phyloP scores from a whole-genome alignment of 2,797 vertebrate genomes.

The Borostomias antarcticus region DNA sequence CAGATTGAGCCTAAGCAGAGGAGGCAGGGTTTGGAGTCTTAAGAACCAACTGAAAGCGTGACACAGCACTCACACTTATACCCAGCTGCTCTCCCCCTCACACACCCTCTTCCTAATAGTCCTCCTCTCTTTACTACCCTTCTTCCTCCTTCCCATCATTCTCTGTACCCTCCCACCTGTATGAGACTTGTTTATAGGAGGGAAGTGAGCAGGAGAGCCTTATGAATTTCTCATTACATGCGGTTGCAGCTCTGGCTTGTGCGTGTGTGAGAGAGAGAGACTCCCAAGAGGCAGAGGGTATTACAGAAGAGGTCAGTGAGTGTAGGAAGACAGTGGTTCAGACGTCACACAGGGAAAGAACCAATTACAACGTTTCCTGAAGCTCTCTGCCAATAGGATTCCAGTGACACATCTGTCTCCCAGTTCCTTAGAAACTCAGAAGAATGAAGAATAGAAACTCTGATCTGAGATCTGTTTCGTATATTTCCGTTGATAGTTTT shows the following conservation, averaged over 20 bases:
- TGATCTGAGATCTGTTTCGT: background rate
- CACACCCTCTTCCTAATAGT: background rate
- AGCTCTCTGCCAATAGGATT: slow-evolving; percentile 12
- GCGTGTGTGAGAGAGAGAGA: background rate
- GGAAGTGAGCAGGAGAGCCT: background rate
- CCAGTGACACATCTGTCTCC: slow-evolving; percentile 27
- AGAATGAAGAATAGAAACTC: background rate
- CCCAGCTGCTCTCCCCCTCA: background rate
- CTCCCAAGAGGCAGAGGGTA: background rate
- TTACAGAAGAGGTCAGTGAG: background rate
- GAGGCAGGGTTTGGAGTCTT: background rate
- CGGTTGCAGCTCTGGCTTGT: background rate
- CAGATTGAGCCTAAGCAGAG: background rate
- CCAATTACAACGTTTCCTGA: slow-evolving; percentile 27
- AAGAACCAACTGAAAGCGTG: slow-evolving; percentile 32
- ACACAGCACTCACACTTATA: slow-evolving; percentile 26
- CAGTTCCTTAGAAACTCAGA: slow-evolving; percentile 24
- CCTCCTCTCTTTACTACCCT: background rate
- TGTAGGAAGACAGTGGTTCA: slow-evolving; percentile 1
- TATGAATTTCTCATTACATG: background rate
- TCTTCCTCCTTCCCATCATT: background rate
- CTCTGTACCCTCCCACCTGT: background rate
- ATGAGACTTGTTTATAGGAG: slow-evolving; percentile 4
- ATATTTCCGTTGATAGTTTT: too few species aligned
- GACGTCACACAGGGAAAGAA: slow-evolving; percentile 13